Evolutionary conservation across 1,140 invertebrate genomes (phyloP).

Genomic region (Rhagoletis pomonella): DNA sequence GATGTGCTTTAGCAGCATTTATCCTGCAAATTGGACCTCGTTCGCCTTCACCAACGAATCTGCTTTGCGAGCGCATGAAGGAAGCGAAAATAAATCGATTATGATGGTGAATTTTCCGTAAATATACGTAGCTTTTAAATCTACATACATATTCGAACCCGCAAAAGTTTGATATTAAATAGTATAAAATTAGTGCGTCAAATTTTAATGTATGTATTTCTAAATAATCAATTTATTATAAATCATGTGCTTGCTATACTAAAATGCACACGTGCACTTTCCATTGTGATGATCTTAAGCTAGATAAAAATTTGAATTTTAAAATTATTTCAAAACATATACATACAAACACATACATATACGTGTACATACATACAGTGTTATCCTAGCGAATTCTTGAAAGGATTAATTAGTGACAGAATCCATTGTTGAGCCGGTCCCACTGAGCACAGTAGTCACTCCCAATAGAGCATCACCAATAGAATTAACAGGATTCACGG

Average conservation of each 20-base stretch:
- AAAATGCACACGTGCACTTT: not conserved
- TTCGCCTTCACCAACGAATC: no score
- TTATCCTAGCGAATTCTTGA: not conserved
- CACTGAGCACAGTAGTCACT: slow-evolving; percentile 21
- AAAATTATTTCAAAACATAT: slow-evolving; percentile 22
- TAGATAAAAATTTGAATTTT: slow-evolving; percentile 40
- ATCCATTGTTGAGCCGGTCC: slow-evolving; percentile 29
- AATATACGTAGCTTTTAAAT: no score
- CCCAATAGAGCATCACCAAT: not conserved
- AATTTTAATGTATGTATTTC: not conserved
- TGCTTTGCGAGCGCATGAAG: no score
- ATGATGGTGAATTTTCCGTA: no score
- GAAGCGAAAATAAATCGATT: no score
- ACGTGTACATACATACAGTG: slow-evolving; percentile 36
- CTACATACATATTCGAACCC: no score
- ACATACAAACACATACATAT: slow-evolving; percentile 20
- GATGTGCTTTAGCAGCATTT: no score
- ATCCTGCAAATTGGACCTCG: no score
- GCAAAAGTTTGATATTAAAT: no score
- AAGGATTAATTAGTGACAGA: slow-evolving; percentile 19
- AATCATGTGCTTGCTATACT: not conserved
- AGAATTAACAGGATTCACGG: slow-evolving; percentile 50
- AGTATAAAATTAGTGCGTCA: no score
- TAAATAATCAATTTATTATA: slow-evolving; percentile 6
- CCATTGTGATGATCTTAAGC: not conserved